These are phyloP conservation scores for Drosophila demipolita DNA, from an alignment of 2,888 invertebrate genomes.

Conservation along the genomic window DNA sequence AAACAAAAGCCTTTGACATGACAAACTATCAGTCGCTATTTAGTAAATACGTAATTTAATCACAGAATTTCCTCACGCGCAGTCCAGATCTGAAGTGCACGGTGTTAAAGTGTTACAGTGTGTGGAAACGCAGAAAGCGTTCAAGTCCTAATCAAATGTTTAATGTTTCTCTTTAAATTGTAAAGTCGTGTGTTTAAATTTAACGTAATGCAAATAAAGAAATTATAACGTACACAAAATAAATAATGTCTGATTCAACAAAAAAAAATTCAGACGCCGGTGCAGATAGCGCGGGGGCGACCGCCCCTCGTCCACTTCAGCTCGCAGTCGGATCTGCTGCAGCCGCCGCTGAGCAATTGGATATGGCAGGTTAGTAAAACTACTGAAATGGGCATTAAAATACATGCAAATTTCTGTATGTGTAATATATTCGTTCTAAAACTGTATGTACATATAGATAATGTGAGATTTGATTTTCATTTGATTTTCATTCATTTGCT, in stretches of 20 bases:
- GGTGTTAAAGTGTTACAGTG: constrained; percentile 19
- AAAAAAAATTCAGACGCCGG: constrained; percentile 17
- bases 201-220: constrained; percentile 29
- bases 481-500: constrained; percentile 17
- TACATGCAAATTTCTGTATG: background rate
- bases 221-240: constrained; percentile 32
- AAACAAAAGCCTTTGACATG: background rate
- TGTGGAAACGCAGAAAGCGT: constrained; percentile 34
- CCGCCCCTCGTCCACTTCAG: background rate
- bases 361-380: constrained; percentile 46
- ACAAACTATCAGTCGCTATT: background rate
- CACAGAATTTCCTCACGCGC: background rate
- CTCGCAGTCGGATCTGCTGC: background rate
- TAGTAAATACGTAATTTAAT: constrained; percentile 2
- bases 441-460: constrained; percentile 10
- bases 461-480: constrained; percentile 8
- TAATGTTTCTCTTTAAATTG: constrained; percentile 14
- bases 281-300: background rate
- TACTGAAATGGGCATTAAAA: constrained; percentile 14
- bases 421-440: constrained; percentile 11
- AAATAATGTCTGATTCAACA: constrained; percentile 31
- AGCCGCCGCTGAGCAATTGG: constrained; percentile 10
- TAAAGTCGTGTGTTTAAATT: constrained; percentile 14
- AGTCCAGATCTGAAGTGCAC: constrained; percentile 10
- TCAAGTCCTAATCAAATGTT: constrained; percentile 39